Evolutionary conservation across 2,113 vertebrate genomes (phyloP), one percentile per base, ranked within the genome.

Genomic region (Oreochromis tanganicae): DNA sequence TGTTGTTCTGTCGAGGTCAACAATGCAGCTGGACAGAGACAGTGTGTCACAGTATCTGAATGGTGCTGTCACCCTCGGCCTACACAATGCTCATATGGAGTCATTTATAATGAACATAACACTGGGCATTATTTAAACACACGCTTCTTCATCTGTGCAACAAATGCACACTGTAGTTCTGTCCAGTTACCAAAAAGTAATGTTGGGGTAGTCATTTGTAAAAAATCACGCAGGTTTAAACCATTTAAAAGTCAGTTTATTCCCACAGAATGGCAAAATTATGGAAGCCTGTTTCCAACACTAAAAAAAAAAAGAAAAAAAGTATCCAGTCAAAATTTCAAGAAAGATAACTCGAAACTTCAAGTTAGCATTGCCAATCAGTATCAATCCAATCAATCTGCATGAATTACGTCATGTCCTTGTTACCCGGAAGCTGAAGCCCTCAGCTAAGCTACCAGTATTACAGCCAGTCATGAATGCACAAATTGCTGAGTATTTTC

Each of bases 21-120:
- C 86, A n/a, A n/a, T 52, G 50, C 68, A 90, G 89, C 73, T 79
- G 29, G 84, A 92, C 88, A 91, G 73, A 87, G 83, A 90, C 85
- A 36, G 38, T 75, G 56, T 91, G 86, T 87, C 86, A 12, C 34
- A 38, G 57, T 66, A 27, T 78, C 29, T 94, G 83, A 90, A 92
- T 90, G 90, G 90, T 48, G 86, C 86, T 36, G 71, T 93, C 91
- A 80, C 78, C 78, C 24, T 87, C 83, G 8, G 66, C 48, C 24
- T 57, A 82, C 61, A 16, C 38, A 85, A 38, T 12, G 71, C 32
- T 17, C 43, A 29, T 85, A 71, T 38, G 17, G 8, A 48, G 38
- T 16, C 55, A 38, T 80, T 57, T 88, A 38, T 88, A 32, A 61
- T 73, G 83, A 38, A 66, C 34, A 66, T 7, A 4, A 71, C 66